A percentile compares a stretch with the other conserved stretches of the same genome.
phyloP scores from a whole-genome alignment of 2,113 vertebrate species.

The Puma concolor region DNA sequence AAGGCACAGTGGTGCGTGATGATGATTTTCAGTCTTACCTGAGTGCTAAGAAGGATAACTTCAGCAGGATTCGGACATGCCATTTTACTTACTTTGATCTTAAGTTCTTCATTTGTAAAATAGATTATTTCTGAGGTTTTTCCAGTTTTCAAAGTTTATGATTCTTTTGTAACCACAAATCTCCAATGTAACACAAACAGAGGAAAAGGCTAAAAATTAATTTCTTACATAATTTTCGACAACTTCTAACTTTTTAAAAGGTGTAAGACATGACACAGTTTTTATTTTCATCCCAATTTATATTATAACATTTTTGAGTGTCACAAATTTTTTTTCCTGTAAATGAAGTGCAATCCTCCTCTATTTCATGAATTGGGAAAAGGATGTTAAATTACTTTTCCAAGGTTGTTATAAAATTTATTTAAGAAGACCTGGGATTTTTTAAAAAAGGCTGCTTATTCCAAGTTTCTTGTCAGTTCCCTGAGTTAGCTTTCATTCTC shows the following conservation, averaged over 20 bases:
- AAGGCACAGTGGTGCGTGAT: neutral
- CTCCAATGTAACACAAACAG: neutral
- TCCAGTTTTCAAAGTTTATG: neutral
- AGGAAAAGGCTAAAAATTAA: neutral
- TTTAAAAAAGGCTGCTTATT: neutral
- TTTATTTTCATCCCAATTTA: neutral
- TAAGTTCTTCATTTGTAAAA: neutral
- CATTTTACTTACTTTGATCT: neutral
- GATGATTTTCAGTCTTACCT: neutral
- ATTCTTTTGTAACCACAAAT: neutral
- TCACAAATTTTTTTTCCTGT: neutral
- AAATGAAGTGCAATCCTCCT: neutral
- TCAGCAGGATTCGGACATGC: neutral
- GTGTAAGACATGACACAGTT: neutral
- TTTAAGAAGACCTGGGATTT: neutral
- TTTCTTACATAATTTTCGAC: constrained; percentile 30
- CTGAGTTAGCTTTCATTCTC: neutral
- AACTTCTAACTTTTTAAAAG: neutral
- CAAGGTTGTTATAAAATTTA: neutral
- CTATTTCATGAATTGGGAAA: neutral
- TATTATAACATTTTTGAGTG: neutral
- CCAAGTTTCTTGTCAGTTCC: neutral
- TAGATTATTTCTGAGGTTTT: neutral
- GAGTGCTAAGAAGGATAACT: neutral
- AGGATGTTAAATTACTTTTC: neutral